A percentile compares a stretch with the other conserved stretches of the same genome.
These are phyloP conservation scores for Tetranychus truncatus DNA, from an alignment of 2,888 invertebrate genomes.

Conservation along the genomic window DNA sequence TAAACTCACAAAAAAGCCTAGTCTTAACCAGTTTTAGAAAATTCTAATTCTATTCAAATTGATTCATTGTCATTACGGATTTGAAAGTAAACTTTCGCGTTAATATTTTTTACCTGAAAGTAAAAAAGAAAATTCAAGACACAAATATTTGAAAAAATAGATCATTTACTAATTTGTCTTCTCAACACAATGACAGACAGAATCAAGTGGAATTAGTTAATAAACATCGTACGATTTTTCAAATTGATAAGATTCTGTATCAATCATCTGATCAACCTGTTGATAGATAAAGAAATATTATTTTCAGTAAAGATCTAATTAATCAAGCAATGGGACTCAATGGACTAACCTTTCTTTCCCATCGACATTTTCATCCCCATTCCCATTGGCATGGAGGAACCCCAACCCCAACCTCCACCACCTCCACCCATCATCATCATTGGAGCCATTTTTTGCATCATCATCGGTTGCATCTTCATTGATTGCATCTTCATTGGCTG, in stretches of 20 bases:
- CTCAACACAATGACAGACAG: background rate
- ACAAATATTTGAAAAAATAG: background rate
- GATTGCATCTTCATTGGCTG: background rate
- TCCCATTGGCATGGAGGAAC: background rate
- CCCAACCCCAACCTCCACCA: background rate
- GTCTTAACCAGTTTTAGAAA: background rate
- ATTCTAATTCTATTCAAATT: no score
- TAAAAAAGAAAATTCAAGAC: no score
- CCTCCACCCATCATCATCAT: background rate
- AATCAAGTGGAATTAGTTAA: background rate
- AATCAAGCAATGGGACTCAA: background rate
- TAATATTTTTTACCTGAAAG: no score
- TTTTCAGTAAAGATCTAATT: background rate
- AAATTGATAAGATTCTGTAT: background rate
- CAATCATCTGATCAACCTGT: background rate
- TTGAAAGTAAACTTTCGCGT: no score
- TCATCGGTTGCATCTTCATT: background rate
- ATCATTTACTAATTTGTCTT: background rate
- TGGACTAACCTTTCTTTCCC: background rate
- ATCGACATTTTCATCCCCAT: background rate
- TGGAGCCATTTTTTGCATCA: background rate
- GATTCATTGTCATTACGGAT: no score
- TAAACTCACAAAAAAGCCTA: background rate
- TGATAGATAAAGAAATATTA: background rate
- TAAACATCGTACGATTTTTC: background rate